These are phyloP conservation scores for Aspidapion aeneum DNA, from an alignment of 2,888 invertebrate species.

Conservation along the genomic window DNA sequence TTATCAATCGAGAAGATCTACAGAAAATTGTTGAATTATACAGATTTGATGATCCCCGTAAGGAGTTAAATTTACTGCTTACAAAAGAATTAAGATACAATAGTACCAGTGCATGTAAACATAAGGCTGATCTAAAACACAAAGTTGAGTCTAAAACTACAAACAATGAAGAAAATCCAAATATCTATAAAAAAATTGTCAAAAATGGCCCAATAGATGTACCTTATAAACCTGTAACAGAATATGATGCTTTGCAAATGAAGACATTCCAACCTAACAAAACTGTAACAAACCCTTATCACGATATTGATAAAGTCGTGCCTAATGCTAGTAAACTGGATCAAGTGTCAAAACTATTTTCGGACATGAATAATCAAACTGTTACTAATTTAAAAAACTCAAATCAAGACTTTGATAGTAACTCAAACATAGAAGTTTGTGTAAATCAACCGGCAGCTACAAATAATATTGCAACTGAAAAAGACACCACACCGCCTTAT, in stretches of 20 bases:
- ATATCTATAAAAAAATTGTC: not conserved
- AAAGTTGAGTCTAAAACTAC: not conserved
- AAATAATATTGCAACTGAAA: not conserved
- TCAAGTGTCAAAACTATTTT: not conserved
- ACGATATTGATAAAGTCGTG: not conserved
- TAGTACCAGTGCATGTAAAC: not conserved
- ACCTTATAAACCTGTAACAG: not conserved
- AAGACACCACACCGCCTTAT: not conserved
- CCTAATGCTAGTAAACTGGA: not conserved
- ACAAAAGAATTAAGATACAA: not conserved
- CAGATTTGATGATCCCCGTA: not conserved
- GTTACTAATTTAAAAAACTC: not conserved
- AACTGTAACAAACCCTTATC: not conserved
- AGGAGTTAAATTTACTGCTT: not conserved
- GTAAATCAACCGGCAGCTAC: not conserved
- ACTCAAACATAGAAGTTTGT: not conserved
- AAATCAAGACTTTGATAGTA: not conserved
- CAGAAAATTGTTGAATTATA: conserved; percentile 6
- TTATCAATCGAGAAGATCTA: conserved; percentile 10
- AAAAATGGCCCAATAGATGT: not conserved
- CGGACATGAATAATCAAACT: not conserved
- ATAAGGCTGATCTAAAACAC: not conserved
- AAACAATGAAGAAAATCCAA: not conserved
- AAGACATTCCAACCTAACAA: not conserved
- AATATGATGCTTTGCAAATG: not conserved